phyloP scores from a whole-genome alignment of 2,888 invertebrate genomes.

The Cataglyphis rosenhaueri region DNA sequence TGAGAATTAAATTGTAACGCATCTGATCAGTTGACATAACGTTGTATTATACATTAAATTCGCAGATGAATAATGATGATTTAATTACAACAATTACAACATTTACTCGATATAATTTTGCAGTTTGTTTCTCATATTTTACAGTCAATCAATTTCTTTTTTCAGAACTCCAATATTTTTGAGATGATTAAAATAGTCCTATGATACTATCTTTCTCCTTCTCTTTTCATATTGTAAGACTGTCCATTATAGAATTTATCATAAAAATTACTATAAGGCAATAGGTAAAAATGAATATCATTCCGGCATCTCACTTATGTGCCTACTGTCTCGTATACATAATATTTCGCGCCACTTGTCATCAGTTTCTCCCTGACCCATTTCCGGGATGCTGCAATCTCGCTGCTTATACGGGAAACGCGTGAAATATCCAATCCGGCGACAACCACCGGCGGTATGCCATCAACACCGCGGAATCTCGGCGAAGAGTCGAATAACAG shows the following conservation, averaged over 20 bases:
- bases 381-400: slow-evolving; percentile 21
- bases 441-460: slow-evolving; percentile 55
- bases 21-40: not conserved
- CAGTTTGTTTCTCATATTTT: not conserved
- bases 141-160: not conserved
- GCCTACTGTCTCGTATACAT: not conserved
- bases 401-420: slow-evolving; percentile 35
- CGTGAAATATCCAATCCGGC: slow-evolving; percentile 60
- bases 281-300: not conserved
- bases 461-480: slow-evolving; percentile 60
- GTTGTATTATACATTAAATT: not conserved
- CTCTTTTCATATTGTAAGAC: not conserved
- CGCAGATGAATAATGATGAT: not conserved
- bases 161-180: not conserved
- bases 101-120: not conserved
- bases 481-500: slow-evolving; percentile 23
- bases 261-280: not conserved
- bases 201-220: not conserved
- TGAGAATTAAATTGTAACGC: not conserved
- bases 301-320: not conserved
- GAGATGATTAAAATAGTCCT: not conserved
- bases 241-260: not conserved
- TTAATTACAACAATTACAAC: not conserved
- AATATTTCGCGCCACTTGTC: not conserved
- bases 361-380: slow-evolving; percentile 34